A percentile compares a stretch with the other conserved stretches of the same genome.
These are phyloP conservation scores for Trachythela sp. DNA, from an alignment of 64 coral and sea anemone genomes.

Conservation along the genomic window DNA sequence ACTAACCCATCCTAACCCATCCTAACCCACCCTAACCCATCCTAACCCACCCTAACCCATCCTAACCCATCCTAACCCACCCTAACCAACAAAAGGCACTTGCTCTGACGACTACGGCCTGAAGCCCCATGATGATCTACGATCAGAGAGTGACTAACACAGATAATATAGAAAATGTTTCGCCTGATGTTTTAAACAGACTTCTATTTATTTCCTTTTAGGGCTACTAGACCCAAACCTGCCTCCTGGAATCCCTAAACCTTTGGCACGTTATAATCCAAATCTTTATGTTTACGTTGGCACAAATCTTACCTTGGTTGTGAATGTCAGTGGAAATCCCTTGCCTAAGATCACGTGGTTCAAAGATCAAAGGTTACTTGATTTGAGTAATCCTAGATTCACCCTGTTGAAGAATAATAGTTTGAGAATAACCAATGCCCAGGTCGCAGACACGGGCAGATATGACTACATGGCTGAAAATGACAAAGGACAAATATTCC, in stretches of 20 bases:
- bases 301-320: slow-evolving; percentile 10
- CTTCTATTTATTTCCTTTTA: neutral
- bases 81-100: no score
- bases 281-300: neutral
- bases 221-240: neutral
- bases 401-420: neutral
- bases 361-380: neutral
- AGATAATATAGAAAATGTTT: no score
- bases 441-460: neutral
- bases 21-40: no score
- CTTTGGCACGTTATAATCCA: neutral
- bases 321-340: slow-evolving; percentile 7
- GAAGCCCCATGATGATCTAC: no score
- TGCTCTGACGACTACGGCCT: no score
- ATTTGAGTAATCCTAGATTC: neutral
- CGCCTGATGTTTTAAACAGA: neutral
- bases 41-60: no score
- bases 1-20: no score
- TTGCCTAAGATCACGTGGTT: neutral
- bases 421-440: neutral
- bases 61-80: no score
- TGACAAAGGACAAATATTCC: slow-evolving; percentile 15
- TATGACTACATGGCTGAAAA: slow-evolving; percentile 20
- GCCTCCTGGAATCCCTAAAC: neutral
- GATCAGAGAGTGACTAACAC: no score